These are phyloP conservation scores for Palythoa caribaeorum DNA, from an alignment of 92 coral and sea anemone species.

Conservation along the genomic window DNA sequence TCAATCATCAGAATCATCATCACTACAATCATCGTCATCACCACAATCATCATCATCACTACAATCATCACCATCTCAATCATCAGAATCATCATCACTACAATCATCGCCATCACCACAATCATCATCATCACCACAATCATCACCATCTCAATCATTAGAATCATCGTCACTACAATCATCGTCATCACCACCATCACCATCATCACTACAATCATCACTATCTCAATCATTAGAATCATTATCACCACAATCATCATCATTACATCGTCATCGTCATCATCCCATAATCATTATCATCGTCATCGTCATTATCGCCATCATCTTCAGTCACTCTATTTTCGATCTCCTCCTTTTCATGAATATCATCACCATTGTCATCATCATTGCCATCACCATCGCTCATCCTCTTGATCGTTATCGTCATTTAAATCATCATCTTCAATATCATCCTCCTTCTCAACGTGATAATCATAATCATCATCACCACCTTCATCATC, in stretches of 20 bases:
- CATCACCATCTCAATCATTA: too few relatives aligned
- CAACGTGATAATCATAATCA: neutral
- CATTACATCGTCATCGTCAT: neutral
- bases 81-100: too few relatives aligned
- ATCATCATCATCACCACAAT: neutral
- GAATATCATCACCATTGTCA: neutral
- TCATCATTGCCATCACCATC: neutral
- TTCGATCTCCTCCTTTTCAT: neutral
- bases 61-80: too few relatives aligned
- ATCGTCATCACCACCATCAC: neutral
- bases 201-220: neutral
- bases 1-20: too few relatives aligned
- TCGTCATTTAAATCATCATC: neutral
- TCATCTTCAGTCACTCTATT: neutral
- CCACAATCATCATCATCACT: neutral
- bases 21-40: neutral
- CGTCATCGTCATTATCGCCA: neutral
- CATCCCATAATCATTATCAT: neutral
- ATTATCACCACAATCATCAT: neutral
- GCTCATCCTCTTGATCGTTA: neutral
- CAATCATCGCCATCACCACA: too few relatives aligned
- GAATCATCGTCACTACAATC: neutral
- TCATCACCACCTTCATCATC: neutral
- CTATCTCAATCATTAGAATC: too few relatives aligned
- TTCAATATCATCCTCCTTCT: neutral